Base-by-base conservation (phyloP, 2,888 invertebrate species). In the Campoplex capitator region DNA sequence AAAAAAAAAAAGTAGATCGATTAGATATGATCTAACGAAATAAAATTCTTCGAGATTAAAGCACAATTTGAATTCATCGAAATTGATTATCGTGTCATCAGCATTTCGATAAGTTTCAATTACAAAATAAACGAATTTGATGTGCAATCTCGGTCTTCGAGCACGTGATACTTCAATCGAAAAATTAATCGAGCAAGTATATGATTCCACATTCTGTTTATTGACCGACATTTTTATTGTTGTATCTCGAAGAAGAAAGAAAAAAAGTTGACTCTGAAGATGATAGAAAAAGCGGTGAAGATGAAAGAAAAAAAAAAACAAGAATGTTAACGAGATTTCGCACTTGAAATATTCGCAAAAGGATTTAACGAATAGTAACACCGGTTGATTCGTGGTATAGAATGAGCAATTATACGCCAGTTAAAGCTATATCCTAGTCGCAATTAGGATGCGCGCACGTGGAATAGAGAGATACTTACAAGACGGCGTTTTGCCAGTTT, bases 401-500 rank as follows among this genome's bases (percentile, higher is more conserved):
- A 48, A 32, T 13, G 68, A 58, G 67, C 74, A 86, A 86, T 86
- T 84, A 84, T 78, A 81, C 84, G 77, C 73, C 76, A 38, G 68
- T 68, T 84, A 77, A 70, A 67, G 84, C 54, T 70, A 62, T 81
- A 81, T 86, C 86, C 84, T 74, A 70, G 76, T 73, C 54, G 82
- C 79, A 70, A 79, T 82, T 84, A 82, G 65, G 84, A 75, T 70
- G 79, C 48, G 51, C 82, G 51, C 82, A 73, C 71, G 76, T 78
- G 76, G 67, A 70, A 87, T 74, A 68, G 76, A 18, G 42, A 48
- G 71, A 56, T 45, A 45, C 45, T 45, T 13, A 13, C 68, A 38
- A 75, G 79, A 82, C 84, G 76, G n/a, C 71, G 79, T 83, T 87
- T 84, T 48, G 73, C 67, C 81, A 76, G 84, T 87, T 87, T 87